These are phyloP conservation scores for Podiceps cristatus DNA, from an alignment of 2,113 vertebrate species.

Conservation along the genomic window DNA sequence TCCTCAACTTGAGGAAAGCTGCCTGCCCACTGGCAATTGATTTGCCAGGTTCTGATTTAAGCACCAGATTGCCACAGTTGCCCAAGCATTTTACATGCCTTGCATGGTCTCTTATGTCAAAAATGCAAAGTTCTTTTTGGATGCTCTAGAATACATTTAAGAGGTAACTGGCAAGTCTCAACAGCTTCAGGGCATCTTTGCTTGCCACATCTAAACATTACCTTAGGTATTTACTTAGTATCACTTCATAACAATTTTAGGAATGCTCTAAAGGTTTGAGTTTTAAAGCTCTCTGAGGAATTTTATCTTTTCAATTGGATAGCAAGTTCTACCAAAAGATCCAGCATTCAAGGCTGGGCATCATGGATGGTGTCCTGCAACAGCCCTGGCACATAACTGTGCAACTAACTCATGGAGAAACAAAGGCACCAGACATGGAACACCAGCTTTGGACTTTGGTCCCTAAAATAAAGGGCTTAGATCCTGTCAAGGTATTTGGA, in stretches of 20 bases:
- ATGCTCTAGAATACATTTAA: not conserved
- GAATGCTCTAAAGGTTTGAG: not conserved
- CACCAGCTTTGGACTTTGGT: not conserved
- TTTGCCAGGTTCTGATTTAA: constrained; percentile 22
- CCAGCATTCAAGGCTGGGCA: not conserved
- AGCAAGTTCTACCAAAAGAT: not conserved
- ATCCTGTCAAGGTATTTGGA: not conserved
- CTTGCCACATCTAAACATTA: constrained; percentile 4
- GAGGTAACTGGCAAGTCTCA: not conserved
- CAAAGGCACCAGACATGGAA: not conserved
- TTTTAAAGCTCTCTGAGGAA: not conserved
- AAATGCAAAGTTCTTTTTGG: not conserved
- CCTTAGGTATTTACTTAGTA: not conserved
- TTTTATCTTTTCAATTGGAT: constrained; percentile 15
- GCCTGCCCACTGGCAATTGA: constrained; percentile 19
- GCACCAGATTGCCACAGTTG: constrained; percentile 22
- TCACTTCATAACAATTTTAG: not conserved
- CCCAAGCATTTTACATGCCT: not conserved
- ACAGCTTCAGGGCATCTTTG: not conserved
- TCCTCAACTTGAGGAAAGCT: not conserved
- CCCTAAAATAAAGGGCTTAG: not conserved
- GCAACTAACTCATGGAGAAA: not conserved
- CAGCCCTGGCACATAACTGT: not conserved
- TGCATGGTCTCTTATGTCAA: not conserved
- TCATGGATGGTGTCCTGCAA: not conserved